These are phyloP conservation scores for Sylvicola cinctus DNA, from an alignment of 2,888 invertebrate species.

Conservation along the genomic window DNA sequence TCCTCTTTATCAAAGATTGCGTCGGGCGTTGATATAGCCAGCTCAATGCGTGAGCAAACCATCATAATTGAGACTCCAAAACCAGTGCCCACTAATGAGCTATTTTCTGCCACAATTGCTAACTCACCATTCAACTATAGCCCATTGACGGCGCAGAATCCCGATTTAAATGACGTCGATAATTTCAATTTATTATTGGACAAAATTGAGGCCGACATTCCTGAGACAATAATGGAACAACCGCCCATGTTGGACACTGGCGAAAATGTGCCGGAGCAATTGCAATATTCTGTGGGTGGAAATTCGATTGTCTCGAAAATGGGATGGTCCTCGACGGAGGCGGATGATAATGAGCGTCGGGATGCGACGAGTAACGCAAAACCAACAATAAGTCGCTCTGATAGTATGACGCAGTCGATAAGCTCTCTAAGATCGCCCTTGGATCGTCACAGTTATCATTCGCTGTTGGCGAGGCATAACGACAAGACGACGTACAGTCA, in stretches of 20 bases:
- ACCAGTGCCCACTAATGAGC: slow-evolving; percentile 19
- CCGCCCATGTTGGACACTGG: background rate
- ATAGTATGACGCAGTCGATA: slow-evolving; percentile 17
- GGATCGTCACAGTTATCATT: slow-evolving; percentile 21
- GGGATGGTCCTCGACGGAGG: slow-evolving; percentile 39
- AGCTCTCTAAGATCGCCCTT: slow-evolving; percentile 16
- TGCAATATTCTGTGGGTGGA: slow-evolving; percentile 30
- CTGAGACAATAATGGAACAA: slow-evolving; percentile 14
- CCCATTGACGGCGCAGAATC: background rate
- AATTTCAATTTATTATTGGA: slow-evolving; percentile 20
- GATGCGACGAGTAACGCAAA: background rate
- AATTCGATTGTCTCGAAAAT: slow-evolving; percentile 43
- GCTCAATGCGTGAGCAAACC: slow-evolving; percentile 19
- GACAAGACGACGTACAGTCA: background rate
- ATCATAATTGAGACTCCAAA: slow-evolving; percentile 12
- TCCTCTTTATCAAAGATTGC: slow-evolving; percentile 26
- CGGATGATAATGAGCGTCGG: slow-evolving; percentile 21
- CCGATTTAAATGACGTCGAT: slow-evolving; percentile 17
- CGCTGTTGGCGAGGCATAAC: slow-evolving; percentile 19
- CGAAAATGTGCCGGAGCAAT: background rate
- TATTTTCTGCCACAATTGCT: slow-evolving; percentile 22
- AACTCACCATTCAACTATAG: slow-evolving; percentile 18
- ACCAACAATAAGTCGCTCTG: slow-evolving; percentile 14
- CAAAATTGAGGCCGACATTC: slow-evolving; percentile 24
- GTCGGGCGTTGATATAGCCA: slow-evolving; percentile 60